Conservation (phyloP, 2,113 vertebrate species). For the Aphyosemion australe region DNA sequence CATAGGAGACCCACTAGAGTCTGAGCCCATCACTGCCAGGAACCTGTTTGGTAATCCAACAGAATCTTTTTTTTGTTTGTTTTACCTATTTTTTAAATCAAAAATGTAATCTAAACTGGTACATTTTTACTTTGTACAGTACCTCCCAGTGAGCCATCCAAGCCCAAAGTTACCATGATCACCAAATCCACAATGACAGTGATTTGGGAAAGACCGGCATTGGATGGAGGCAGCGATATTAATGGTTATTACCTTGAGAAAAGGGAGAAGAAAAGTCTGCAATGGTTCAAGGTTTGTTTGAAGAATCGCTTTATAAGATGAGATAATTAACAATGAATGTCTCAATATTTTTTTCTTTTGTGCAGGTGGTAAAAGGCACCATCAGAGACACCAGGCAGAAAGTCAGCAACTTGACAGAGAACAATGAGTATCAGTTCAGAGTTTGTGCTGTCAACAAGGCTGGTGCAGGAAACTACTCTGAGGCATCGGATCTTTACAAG, state of each 20-base stretch:
- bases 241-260: slow-evolving; percentile 95
- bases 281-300: slow-evolving; percentile 89
- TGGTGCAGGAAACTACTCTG: slow-evolving; percentile 93
- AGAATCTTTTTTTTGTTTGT: neutral
- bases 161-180: slow-evolving; percentile 90
- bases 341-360: neutral
- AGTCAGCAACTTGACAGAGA: slow-evolving; percentile 87
- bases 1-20: slow-evolving; percentile 92
- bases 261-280: slow-evolving; percentile 95
- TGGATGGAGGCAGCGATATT: slow-evolving; percentile 94
- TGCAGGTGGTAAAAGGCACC: slow-evolving; percentile 88
- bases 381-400: slow-evolving; percentile 97
- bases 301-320: neutral
- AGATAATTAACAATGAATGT: no score
- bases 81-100: neutral
- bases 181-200: slow-evolving; percentile 96
- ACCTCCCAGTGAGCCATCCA: slow-evolving; percentile 90
- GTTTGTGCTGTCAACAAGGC: slow-evolving; percentile 96
- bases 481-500: slow-evolving; percentile 91
- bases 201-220: slow-evolving; percentile 89
- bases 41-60: slow-evolving; percentile 92
- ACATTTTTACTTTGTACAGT: slow-evolving; percentile 74
- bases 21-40: slow-evolving; percentile 88
- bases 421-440: slow-evolving; percentile 91
- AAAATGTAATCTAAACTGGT: neutral